Conservation (phyloP, 2,797 vertebrate species). For the Aeoliscus strigatus region DNA sequence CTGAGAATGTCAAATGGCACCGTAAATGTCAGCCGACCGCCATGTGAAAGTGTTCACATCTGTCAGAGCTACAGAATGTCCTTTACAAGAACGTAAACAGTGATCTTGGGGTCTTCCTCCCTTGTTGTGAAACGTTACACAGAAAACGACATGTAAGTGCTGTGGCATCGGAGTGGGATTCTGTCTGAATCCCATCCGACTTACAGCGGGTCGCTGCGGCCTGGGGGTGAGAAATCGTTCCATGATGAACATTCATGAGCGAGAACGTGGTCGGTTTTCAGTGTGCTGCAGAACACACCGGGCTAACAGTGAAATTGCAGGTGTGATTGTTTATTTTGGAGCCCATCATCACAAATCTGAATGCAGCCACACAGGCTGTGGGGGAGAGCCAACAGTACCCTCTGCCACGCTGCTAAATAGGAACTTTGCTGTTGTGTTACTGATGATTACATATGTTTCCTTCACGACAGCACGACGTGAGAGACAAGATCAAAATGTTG, state of each 20-base stretch:
- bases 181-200: no score
- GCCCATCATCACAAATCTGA: constrained; percentile 38
- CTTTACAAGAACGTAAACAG: no score
- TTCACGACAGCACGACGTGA: no score
- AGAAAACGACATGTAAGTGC: no score
- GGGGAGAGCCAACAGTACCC: constrained; percentile 4
- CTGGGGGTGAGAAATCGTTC: constrained; percentile 44
- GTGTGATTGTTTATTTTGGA: constrained; percentile 46
- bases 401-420: no score
- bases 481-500: constrained; percentile 40
- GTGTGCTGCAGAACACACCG: constrained; percentile 30
- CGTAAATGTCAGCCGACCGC: constrained; percentile 40
- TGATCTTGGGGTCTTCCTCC: no score
- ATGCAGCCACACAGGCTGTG: constrained; percentile 30
- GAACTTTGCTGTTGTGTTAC: no score
- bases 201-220: no score
- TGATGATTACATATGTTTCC: no score
- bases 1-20: constrained; percentile 46
- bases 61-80: not conserved
- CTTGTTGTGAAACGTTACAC: no score
- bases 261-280: constrained; percentile 43
- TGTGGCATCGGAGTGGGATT: no score
- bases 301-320: constrained; percentile 28
- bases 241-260: constrained; percentile 64
- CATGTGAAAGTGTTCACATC: constrained; percentile 10